Evolutionary conservation across 2,797 vertebrate genomes (phyloP).

Genomic region (Delichon dasypus): DNA sequence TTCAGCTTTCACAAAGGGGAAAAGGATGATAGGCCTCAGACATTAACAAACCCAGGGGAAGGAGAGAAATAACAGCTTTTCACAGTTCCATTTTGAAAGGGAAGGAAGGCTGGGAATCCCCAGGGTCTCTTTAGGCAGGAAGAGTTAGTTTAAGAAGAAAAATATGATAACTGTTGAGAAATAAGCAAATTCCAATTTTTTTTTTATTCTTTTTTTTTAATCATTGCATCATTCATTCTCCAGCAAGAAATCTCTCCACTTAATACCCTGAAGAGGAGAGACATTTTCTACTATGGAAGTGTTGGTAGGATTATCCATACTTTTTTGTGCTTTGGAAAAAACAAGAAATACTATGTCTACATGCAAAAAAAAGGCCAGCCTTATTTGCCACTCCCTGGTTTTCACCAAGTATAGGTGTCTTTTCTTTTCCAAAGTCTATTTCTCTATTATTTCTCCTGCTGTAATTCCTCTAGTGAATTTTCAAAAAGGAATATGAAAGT

Average conservation of each 20-base stretch:
- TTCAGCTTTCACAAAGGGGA: background rate
- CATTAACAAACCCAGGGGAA: background rate
- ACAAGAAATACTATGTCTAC: background rate
- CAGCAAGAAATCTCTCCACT: background rate
- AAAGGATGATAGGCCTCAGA: background rate
- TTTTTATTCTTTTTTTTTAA: background rate
- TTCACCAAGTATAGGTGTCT: background rate
- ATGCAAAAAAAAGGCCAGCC: background rate
- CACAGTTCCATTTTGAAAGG: background rate
- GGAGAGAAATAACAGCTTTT: background rate
- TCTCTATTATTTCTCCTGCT: background rate
- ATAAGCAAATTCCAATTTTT: background rate
- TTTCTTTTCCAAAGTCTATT: background rate
- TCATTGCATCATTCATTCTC: constrained; percentile 4
- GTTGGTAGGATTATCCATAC: background rate
- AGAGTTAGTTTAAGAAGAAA: background rate
- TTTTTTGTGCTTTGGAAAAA: background rate
- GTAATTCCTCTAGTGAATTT: background rate
- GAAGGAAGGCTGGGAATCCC: background rate
- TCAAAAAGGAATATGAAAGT: background rate
- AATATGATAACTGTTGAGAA: background rate
- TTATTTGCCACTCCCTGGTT: background rate
- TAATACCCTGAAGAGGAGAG: background rate
- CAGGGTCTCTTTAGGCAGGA: background rate
- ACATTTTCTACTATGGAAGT: background rate